Evolutionary conservation across 2,113 vertebrate species (phyloP).

Genomic region (Otolemur garnettii): DNA sequence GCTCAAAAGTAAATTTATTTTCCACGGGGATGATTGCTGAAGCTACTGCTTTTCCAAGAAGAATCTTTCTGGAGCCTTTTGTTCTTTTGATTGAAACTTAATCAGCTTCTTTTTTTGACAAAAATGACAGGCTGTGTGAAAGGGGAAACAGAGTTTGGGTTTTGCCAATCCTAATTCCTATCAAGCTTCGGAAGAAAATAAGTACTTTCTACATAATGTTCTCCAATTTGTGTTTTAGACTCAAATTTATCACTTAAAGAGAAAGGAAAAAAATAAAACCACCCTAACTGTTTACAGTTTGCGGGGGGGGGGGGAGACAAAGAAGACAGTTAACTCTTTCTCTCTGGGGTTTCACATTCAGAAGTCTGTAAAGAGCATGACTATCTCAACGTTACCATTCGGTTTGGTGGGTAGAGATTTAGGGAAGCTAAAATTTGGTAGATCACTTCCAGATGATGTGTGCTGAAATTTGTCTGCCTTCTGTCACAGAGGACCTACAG

Average conservation of each 20-base stretch:
- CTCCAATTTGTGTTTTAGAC: conserved; percentile 69
- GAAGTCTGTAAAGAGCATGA: not conserved
- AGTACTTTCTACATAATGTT: conserved; percentile 73
- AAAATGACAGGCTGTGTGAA: conserved; percentile 80
- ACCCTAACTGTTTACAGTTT: conserved; percentile 40
- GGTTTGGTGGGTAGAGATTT: not conserved
- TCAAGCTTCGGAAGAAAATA: conserved; percentile 82
- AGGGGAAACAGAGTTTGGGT: conserved; percentile 74
- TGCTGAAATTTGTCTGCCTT: not conserved
- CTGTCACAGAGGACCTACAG: not conserved
- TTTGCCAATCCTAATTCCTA: conserved; percentile 76
- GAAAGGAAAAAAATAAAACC: not conserved
- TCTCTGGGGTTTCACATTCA: not conserved
- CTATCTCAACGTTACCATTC: not conserved
- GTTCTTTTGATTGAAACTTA: conserved; percentile 83
- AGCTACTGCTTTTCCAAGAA: conserved; percentile 70
- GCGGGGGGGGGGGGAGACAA: not conserved
- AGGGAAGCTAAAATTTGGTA: not conserved
- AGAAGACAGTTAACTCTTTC: conserved; percentile 62
- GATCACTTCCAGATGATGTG: not conserved
- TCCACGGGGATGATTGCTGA: conserved; percentile 53
- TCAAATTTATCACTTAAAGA: conserved; percentile 79
- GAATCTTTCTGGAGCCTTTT: conserved; percentile 72
- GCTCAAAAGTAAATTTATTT: conserved; percentile 38
- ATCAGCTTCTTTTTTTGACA: conserved; percentile 83